Conservation (phyloP, 2,113 vertebrate genomes). For the Theropithecus gelada region DNA sequence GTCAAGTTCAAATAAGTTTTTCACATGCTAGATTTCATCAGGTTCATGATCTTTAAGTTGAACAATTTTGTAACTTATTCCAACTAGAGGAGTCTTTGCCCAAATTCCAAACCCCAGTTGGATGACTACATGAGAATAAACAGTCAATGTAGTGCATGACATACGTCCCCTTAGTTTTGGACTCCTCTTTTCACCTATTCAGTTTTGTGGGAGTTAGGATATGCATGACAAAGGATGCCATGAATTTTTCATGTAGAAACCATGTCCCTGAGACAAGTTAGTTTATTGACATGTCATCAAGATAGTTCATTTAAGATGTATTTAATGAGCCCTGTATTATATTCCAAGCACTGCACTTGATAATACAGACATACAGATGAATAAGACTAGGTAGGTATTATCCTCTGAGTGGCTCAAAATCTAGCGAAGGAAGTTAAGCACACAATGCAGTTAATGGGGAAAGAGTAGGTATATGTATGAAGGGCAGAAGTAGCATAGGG, state of each 20-base stretch:
- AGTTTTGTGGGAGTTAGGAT: neutral
- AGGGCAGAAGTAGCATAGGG: neutral
- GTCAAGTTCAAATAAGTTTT: constrained; percentile 50
- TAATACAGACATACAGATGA: neutral
- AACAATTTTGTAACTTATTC: constrained; percentile 37
- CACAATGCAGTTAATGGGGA: neutral
- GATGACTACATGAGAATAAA: neutral
- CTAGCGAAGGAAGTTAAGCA: neutral
- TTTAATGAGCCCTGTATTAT: neutral
- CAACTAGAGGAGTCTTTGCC: neutral
- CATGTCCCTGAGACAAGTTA: neutral
- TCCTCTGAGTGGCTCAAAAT: neutral
- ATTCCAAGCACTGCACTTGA: neutral
- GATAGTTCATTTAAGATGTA: neutral
- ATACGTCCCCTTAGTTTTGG: neutral
- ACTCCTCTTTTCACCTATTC: neutral
- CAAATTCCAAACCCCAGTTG: neutral
- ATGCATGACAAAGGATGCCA: neutral
- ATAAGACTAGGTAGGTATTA: neutral
- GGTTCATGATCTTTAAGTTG: neutral
- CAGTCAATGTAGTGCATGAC: neutral
- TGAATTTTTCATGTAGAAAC: constrained; percentile 25
- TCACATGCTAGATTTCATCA: constrained; percentile 6
- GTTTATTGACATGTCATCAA: neutral
- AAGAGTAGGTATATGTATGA: neutral